These are phyloP conservation scores for Battus philenor DNA, from an alignment of 1,140 invertebrate genomes.

Conservation along the genomic window DNA sequence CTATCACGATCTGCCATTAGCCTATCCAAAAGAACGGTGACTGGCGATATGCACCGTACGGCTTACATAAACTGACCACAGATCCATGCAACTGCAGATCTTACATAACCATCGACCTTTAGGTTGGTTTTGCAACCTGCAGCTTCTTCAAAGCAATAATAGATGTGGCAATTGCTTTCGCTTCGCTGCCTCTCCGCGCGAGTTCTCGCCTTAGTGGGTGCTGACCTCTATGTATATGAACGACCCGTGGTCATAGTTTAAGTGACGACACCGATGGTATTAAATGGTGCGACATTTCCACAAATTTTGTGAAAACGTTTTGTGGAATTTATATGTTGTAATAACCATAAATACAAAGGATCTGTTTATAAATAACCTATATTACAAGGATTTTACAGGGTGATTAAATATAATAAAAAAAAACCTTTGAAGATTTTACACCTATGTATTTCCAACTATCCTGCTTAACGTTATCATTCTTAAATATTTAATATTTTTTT, in stretches of 20 bases:
- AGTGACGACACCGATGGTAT: slow-evolving; percentile 1
- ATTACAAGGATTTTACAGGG: too few relatives aligned
- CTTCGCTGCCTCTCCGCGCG: slow-evolving; percentile 20
- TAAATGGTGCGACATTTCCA: background rate
- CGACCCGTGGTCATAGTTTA: slow-evolving; percentile 2
- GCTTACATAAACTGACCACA: slow-evolving; percentile 36
- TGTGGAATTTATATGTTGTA: too few relatives aligned
- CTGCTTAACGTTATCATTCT: too few relatives aligned
- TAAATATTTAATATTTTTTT: too few relatives aligned
- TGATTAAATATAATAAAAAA: too few relatives aligned
- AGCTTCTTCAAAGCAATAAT: slow-evolving; percentile 34
- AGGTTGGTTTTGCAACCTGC: slow-evolving; percentile 32
- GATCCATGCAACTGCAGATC: slow-evolving; percentile 32
- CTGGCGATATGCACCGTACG: slow-evolving; percentile 10
- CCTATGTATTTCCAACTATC: too few relatives aligned
- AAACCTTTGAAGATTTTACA: too few relatives aligned
- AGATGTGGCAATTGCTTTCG: slow-evolving; percentile 39
- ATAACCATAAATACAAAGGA: too few relatives aligned
- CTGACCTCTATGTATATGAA: slow-evolving; percentile 26
- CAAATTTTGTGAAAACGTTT: too few relatives aligned
- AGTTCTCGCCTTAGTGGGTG: slow-evolving; percentile 26
- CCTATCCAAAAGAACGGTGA: background rate
- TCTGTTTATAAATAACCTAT: too few relatives aligned
- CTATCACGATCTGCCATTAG: slow-evolving; percentile 17
- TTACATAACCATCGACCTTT: slow-evolving; percentile 46